Evolutionary conservation across 2,888 invertebrate genomes (phyloP), one percentile per base, ranked within the genome.

Genomic region (Cactoblastis cactorum): DNA sequence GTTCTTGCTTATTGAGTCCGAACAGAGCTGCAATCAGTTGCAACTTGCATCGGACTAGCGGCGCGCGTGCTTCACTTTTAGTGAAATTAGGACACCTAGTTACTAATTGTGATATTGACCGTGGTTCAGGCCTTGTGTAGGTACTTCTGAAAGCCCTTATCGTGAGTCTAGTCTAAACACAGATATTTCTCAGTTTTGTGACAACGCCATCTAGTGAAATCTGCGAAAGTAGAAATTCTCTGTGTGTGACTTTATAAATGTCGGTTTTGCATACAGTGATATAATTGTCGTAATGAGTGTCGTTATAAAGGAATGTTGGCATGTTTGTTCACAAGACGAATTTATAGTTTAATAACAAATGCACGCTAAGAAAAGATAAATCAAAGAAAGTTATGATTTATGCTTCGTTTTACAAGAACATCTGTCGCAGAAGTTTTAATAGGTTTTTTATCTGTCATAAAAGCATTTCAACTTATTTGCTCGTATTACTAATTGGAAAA

Each of bases 11-110:
- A 65, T 63, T 62, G 49, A 59, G 59, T 60, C n/a, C n/a, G n/a
- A n/a, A 56, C 71, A 66, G 68, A 53, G 57, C 49, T 61, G 60
- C 61, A 69, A 62, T 74, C 77, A 76, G 78, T 78, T 74, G 69
- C n/a, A n/a, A n/a, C n/a, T n/a, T n/a, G n/a, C 53, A 54, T 56
- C 62, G 58, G 56, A 52, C 55, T 57, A 49, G 61, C 56, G 61
- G 61, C 51, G 55, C 54, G 55, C 55, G 55, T 62, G 15, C 37
- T 6, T 19, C 33, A 19, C 45, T 46, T 3, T 11, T n/a, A n/a
- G 17, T 37, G 37, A 17, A 37, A 37, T 37, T 37, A n/a, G 22
- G 22, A 37, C 37, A 37, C 35, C 14, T 37, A n/a, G 8, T 15
- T 19, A n/a, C 12, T 19, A 15, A 28, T n/a, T 17, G 19, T 12